These are phyloP conservation scores for Desoria tigrina DNA, from an alignment of 2,888 invertebrate genomes.

Conservation along the genomic window DNA sequence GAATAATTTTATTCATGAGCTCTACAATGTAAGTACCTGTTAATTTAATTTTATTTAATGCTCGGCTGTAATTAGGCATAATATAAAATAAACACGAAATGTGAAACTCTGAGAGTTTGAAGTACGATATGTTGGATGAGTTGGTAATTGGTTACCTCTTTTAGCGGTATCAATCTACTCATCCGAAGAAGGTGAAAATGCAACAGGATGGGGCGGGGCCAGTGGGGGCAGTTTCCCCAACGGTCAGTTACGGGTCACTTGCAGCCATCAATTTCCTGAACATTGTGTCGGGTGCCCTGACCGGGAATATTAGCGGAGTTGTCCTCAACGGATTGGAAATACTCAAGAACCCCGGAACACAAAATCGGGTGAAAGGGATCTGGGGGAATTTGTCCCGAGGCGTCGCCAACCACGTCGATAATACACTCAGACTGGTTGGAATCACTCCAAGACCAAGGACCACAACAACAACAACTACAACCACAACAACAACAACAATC, in stretches of 20 bases:
- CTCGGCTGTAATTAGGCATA: too few species aligned
- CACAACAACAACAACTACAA: background rate
- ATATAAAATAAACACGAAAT: too few species aligned
- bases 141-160: too few species aligned
- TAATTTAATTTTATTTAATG: too few species aligned
- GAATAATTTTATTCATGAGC: too few species aligned
- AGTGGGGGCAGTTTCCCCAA: too few species aligned
- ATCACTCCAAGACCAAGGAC: background rate
- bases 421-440: background rate
- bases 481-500: conserved; percentile 1
- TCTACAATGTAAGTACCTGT: too few species aligned
- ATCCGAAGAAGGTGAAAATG: too few species aligned
- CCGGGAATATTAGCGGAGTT: conserved; percentile 20
- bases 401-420: background rate
- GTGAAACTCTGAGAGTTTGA: too few species aligned
- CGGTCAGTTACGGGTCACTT: background rate
- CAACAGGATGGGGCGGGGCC: too few species aligned
- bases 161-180: too few species aligned
- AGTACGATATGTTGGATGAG: too few species aligned
- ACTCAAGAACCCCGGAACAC: conserved; percentile 12
- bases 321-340: conserved; percentile 13
- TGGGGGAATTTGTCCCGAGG: conserved; percentile 5
- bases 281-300: conserved; percentile 17
- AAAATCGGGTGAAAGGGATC: conserved; percentile 16
- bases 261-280: conserved; percentile 17